A percentile compares a stretch with the other conserved stretches of the same genome.
phyloP scores from a whole-genome alignment of 2,888 invertebrate genomes.

The Tachina grossa region DNA sequence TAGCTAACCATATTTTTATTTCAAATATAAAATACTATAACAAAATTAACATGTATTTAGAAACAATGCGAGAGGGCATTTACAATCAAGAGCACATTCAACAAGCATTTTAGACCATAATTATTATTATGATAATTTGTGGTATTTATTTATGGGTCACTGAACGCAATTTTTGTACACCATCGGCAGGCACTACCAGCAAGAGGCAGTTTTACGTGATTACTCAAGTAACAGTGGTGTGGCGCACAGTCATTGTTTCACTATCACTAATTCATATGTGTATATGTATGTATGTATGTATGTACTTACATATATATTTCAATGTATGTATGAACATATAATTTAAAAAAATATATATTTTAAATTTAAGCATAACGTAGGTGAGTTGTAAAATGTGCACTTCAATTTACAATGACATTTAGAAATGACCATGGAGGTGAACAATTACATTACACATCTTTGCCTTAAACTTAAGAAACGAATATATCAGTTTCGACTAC shows the following conservation, averaged over 20 bases:
- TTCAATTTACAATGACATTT: constrained; percentile 35
- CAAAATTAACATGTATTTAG: constrained; percentile 34
- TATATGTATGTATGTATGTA: too few relatives aligned
- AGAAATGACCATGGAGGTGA: constrained; percentile 1
- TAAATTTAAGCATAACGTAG: constrained; percentile 5
- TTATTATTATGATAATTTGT: constrained; percentile 68
- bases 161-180: constrained; percentile 52
- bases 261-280: background rate
- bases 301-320: too few relatives aligned
- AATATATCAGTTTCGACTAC: background rate
- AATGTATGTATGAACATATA: too few relatives aligned
- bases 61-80: constrained; percentile 16
- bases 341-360: background rate
- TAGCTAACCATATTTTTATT: background rate
- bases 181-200: constrained; percentile 16
- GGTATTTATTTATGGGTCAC: constrained; percentile 69
- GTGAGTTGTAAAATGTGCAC: constrained; percentile 5
- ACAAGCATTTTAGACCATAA: constrained; percentile 61
- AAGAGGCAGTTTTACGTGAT: background rate
- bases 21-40: background rate
- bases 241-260: constrained; percentile 6
- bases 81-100: constrained; percentile 27
- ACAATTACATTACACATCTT: background rate
- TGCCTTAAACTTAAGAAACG: background rate
- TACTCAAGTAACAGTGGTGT: constrained; percentile 14